These are phyloP conservation scores for Epiperipatus broadwayi DNA, from an alignment of 2,888 invertebrate genomes.

Conservation along the genomic window DNA sequence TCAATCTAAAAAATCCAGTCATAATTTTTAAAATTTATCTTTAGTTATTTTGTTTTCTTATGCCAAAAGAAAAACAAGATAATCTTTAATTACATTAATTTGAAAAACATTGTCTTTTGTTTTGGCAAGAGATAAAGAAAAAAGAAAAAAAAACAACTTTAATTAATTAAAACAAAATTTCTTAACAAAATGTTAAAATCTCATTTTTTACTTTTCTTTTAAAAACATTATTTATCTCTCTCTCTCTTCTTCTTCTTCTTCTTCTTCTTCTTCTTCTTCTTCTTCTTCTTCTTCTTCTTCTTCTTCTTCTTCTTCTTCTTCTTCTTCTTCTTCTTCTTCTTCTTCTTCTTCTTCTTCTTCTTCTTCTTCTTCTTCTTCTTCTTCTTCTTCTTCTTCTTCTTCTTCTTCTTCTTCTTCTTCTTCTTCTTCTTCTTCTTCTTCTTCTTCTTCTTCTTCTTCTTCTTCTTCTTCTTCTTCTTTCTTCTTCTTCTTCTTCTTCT, in stretches of 20 bases:
- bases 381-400: constrained; percentile 10
- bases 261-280: constrained; percentile 8
- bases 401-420: constrained; percentile 9
- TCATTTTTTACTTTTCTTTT: neutral
- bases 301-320: constrained; percentile 10
- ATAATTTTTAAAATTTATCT: no score
- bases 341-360: constrained; percentile 9
- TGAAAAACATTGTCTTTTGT: no score
- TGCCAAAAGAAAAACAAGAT: no score
- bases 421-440: constrained; percentile 5
- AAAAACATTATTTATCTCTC: constrained; percentile 5
- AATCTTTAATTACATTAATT: no score
- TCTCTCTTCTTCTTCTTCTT: neutral
- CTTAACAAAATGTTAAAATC: no score
- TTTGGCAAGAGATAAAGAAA: no score
- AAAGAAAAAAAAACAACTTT: no score
- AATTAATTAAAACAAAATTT: no score
- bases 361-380: constrained; percentile 10
- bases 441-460: constrained; percentile 4
- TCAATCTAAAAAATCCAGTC: no score
- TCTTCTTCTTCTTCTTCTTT: constrained; percentile 1
- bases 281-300: neutral
- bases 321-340: constrained; percentile 10
- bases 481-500: constrained; percentile 4
- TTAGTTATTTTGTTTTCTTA: no score